These are phyloP conservation scores for Serinus canaria DNA, from an alignment of 2,113 vertebrate genomes.

Conservation along the genomic window DNA sequence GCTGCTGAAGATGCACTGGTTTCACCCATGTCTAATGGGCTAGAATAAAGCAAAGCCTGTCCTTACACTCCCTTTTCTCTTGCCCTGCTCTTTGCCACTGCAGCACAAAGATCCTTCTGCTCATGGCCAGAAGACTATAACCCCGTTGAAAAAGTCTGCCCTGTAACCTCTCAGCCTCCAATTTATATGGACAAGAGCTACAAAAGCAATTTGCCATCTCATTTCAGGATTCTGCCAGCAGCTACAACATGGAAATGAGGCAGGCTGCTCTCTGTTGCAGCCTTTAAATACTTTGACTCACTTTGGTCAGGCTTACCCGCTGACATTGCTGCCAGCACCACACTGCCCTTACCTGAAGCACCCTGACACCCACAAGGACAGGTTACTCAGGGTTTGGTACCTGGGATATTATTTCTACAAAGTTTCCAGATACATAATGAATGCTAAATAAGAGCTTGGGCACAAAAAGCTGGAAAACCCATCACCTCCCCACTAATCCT, in stretches of 20 bases:
- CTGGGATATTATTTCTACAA: background rate
- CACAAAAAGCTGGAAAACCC: background rate
- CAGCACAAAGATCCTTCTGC: background rate
- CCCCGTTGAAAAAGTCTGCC: background rate
- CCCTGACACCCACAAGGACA: background rate
- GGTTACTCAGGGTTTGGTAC: background rate
- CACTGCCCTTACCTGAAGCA: background rate
- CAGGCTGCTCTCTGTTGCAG: background rate
- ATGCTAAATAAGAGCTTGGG: background rate
- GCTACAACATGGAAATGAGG: background rate
- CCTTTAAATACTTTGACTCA: background rate
- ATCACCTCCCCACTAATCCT: background rate
- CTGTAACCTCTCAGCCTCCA: background rate
- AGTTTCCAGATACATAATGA: background rate
- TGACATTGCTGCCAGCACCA: background rate
- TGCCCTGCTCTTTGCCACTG: background rate
- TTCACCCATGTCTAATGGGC: background rate
- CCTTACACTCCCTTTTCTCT: background rate
- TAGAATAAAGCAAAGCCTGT: background rate
- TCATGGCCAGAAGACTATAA: background rate
- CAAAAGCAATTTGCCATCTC: background rate
- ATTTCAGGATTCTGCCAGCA: background rate
- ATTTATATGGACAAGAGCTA: background rate
- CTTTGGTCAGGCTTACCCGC: background rate
- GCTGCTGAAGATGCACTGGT: background rate